Evolutionary conservation across 2,113 vertebrate genomes (phyloP), one percentile per base, ranked within the genome.

Genomic region (Bolborhynchus lineola): DNA sequence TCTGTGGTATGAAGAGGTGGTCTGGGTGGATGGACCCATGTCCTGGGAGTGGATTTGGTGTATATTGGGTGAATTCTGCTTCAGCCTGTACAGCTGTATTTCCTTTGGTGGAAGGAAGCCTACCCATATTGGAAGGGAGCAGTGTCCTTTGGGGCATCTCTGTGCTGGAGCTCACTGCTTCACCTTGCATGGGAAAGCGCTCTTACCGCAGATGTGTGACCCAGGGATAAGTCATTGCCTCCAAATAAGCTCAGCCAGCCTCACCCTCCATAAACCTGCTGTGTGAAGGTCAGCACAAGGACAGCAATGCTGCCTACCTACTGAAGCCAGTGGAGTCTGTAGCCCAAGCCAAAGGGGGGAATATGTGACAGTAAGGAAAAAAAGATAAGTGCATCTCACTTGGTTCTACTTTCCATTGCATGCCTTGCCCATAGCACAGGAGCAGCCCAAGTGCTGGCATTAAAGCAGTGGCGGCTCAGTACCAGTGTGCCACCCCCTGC

Each of bases 361-460:
- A 26, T 65, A 59, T 19, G 20, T 46, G 24, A 31, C 7, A 13
- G 20, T 46, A 23, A 59, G 20, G 39, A 35, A 24, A 15, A 17
- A 35, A n/a, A 44, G 16, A 25, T 25, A 31, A 42, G 37, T 17
- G 21, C 7, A 5, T 46, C 65, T 60, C 14, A 2, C 63, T 46
- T 14, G 33, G 55, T 46, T 16, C 42, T 39, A 2, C 37, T 26
- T 69, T 29, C 33, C 7, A 2, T 23, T 50, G 33, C 25, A 6
- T 42, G 26, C 12, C 47, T 53, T 39, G 25, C 67, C 44, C 4
- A 0, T 26, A 64, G 42, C 31, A 15, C 29, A n/a, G 69, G 55
- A 63, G 71, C 63, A 78, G 74, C 44, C 49, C 0, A 0, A 19
- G 5, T 7, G 4, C 15, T 18, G 19, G 16, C 39, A 10, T 26